A percentile compares a stretch with the other conserved stretches of the same genome.
Evolutionary conservation across 2,113 vertebrate species (phyloP).

Genomic region (Echinops telfairi): DNA sequence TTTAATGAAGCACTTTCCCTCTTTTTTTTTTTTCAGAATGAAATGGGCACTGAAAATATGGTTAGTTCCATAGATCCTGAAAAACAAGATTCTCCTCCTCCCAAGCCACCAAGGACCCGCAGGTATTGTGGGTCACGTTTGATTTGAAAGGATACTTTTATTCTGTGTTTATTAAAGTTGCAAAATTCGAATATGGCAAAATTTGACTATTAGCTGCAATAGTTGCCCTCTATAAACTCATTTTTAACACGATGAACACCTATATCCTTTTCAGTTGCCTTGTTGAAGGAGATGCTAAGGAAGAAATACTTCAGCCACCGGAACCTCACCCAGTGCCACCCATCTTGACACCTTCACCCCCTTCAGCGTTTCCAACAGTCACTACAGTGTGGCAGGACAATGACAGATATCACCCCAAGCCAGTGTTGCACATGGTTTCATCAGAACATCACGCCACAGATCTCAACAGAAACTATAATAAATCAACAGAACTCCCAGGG

Average conservation of each 20-base stretch:
- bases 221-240: background rate
- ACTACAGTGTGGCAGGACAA: constrained; percentile 97
- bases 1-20: constrained; percentile 51
- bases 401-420: constrained; percentile 98
- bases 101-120: constrained; percentile 96
- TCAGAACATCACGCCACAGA: constrained; percentile 90
- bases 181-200: background rate
- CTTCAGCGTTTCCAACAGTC: constrained; percentile 97
- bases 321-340: constrained; percentile 97
- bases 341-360: constrained; percentile 97
- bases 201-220: background rate
- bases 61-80: constrained; percentile 90
- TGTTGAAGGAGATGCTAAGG: constrained; percentile 95
- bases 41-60: constrained; percentile 92
- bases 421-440: constrained; percentile 94
- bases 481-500: constrained; percentile 86
- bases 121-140: constrained; percentile 86
- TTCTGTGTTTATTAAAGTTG: constrained; percentile 14
- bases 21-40: constrained; percentile 89
- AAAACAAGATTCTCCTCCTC: constrained; percentile 95
- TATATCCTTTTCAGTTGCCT: constrained; percentile 89
- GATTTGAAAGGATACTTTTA: constrained; percentile 21
- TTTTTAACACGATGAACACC: background rate
- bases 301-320: constrained; percentile 98
- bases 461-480: constrained; percentile 96